phyloP scores from a whole-genome alignment of 2,113 vertebrate genomes.

The Mustela lutreola region DNA sequence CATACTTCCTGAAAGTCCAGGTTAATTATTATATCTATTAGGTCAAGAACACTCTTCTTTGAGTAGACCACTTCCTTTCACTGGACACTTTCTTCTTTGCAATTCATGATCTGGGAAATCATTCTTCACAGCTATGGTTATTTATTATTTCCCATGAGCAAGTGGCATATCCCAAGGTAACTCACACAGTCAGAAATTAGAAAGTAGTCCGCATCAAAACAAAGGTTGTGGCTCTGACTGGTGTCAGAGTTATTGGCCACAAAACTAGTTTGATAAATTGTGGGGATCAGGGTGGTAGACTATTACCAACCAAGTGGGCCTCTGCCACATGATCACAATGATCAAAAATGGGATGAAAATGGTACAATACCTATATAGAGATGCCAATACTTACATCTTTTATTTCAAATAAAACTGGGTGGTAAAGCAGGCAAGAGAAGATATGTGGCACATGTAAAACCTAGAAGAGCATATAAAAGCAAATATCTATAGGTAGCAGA shows the following conservation, averaged over 20 bases:
- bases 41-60: slow-evolving; percentile 72
- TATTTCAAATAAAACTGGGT: neutral
- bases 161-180: slow-evolving; percentile 79
- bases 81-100: slow-evolving; percentile 74
- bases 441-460: neutral
- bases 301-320: neutral
- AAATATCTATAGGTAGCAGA: neutral
- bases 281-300: neutral
- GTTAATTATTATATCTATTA: slow-evolving; percentile 78
- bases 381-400: neutral
- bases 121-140: slow-evolving; percentile 78
- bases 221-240: neutral
- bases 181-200: slow-evolving; percentile 71
- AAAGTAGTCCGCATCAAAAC: slow-evolving; percentile 70
- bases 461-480: neutral
- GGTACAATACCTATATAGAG: neutral
- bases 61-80: slow-evolving; percentile 83
- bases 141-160: slow-evolving; percentile 87
- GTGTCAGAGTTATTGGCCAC: neutral
- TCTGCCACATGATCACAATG: neutral
- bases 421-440: neutral
- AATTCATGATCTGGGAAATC: slow-evolving; percentile 85
- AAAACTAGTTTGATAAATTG: slow-evolving; percentile 38
- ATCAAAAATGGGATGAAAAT: neutral
- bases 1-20: slow-evolving; percentile 76